phyloP scores from a whole-genome alignment of 64 coral and sea anemone genomes.

The Platygyra sinensis region DNA sequence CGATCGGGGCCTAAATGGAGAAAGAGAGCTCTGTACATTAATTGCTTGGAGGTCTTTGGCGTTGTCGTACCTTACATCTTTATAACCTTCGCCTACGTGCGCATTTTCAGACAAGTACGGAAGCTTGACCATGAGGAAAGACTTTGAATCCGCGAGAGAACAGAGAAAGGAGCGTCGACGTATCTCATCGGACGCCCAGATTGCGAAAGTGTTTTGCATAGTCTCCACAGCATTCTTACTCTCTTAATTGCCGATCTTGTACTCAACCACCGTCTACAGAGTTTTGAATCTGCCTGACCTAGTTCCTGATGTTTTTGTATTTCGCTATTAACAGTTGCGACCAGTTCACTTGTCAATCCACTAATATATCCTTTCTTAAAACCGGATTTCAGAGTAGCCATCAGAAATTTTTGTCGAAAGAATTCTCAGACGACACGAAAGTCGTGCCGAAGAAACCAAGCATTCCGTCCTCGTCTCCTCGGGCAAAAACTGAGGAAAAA shows the following conservation, averaged over 20 bases:
- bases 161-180: too few species aligned
- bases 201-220: too few species aligned
- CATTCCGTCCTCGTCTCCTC: too few species aligned
- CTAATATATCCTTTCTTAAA: slow-evolving; percentile 6
- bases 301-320: background rate
- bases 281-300: background rate
- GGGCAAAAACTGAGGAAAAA: too few species aligned
- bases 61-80: slow-evolving; percentile 3
- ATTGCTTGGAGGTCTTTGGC: background rate
- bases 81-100: background rate
- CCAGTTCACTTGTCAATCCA: slow-evolving; percentile 29
- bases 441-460: too few species aligned
- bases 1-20: too few species aligned
- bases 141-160: too few species aligned
- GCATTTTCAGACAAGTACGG: slow-evolving; percentile 21
- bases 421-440: background rate
- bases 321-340: slow-evolving; percentile 19
- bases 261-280: too few species aligned
- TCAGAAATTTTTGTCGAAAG: background rate
- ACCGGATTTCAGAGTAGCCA: background rate
- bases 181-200: too few species aligned
- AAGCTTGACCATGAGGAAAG: background rate
- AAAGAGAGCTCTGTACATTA: too few species aligned
- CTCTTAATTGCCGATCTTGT: too few species aligned
- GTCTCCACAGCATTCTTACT: too few species aligned